Percentiles rank a stretch among this genome's conserved stretches.
Conservation (phyloP, 2,797 vertebrate genomes). For the Halcyon chelicuti region DNA sequence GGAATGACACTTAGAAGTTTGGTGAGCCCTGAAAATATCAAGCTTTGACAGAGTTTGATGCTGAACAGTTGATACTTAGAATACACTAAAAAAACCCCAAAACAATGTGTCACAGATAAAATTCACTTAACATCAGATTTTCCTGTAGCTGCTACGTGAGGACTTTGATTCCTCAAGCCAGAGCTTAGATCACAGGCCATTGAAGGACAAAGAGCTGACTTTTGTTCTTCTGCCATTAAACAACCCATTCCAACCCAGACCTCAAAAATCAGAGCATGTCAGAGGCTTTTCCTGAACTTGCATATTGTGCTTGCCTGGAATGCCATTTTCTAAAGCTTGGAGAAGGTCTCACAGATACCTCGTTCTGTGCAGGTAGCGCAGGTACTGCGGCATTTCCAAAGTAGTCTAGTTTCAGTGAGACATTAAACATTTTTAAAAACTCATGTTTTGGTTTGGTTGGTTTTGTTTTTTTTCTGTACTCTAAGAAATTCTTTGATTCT, state of each 20-base stretch:
- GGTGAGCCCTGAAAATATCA: not conserved
- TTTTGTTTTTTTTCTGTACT: not conserved
- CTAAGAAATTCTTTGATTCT: not conserved
- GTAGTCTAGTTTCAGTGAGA: not conserved
- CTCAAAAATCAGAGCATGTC: not conserved
- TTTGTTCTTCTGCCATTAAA: not conserved
- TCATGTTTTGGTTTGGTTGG: not conserved
- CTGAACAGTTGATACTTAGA: not conserved
- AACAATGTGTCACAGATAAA: accelerated
- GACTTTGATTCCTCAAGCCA: not conserved
- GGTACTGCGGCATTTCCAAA: not conserved
- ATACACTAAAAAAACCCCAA: not conserved
- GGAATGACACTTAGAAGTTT: not conserved
- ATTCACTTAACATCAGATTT: not conserved
- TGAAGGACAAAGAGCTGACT: not conserved
- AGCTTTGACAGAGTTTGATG: not conserved
- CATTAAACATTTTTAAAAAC: not conserved
- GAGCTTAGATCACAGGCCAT: not conserved
- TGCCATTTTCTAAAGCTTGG: not conserved
- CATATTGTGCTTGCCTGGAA: not conserved
- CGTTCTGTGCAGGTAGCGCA: not conserved
- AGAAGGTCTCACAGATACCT: not conserved
- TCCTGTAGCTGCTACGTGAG: not conserved
- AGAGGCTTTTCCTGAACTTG: not conserved
- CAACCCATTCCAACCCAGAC: not conserved